Evolutionary conservation across 2,797 vertebrate genomes (phyloP), one percentile per base, ranked within the genome.

Genomic region (Eulemur coronatus): DNA sequence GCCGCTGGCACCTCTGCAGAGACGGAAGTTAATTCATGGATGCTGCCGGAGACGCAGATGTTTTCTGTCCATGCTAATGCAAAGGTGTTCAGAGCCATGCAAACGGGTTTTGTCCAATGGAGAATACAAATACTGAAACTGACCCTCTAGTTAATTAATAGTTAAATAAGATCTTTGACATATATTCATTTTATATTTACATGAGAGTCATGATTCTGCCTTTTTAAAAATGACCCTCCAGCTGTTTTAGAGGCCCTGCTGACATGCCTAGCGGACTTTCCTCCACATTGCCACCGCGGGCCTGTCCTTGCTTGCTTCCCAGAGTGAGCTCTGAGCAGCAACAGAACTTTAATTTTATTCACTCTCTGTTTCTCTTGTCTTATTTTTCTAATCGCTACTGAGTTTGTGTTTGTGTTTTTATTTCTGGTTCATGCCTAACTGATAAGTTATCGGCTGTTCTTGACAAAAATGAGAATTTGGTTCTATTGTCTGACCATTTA

Each of bases 231-330:
- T 65, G 5, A 57, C 24, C n/a, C 26, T 35, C 20, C 30, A 12
- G 14, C n/a, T 38, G 10, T 61, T 43, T n/a, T 48, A 84, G 2
- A 59, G 12, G 17, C 8, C 20, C n/a, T 22, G 11, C 50, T 2
- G 12, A n/a, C 59, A 46, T 22, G 55, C 78, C 33, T 24, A 30
- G 12, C 17, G 43, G 93, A 15, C 55, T 41, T 46, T 18, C 80
- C 4, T 3, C 10, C 2, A 5, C 2, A 2, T 30, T 2, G 33
- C 38, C 9, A 33, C 69, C 6, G 26, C 59, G 7, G 22, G 20
- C 20, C 7, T 3, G 0, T 35, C 61, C 20, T 20, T 61, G 30
- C 81, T 33, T 30, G 43, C 12, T 18, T 17, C 30, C 72, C n/a
- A 35, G n/a, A 38, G 33, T 43, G 80, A 52, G 35, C n/a, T 59